phyloP scores from a whole-genome alignment of 2,113 vertebrate genomes.

The Anguilla rostrata region DNA sequence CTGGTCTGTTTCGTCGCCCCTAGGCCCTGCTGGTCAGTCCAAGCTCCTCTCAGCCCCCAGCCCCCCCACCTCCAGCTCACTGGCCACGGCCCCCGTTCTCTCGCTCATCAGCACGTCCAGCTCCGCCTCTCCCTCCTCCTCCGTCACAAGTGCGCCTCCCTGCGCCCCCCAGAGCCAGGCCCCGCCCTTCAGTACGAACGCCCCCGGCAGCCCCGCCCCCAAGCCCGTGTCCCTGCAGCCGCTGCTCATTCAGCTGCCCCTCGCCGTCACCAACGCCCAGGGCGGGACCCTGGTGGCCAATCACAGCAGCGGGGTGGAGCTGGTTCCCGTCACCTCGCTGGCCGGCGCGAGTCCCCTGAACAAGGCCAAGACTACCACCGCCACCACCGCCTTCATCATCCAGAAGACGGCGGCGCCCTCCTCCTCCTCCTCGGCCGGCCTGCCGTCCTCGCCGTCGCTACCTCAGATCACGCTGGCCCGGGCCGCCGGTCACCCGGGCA shows the following conservation, averaged over 20 bases:
- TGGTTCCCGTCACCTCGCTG: slow-evolving; percentile 66
- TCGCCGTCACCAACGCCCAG: slow-evolving; percentile 65
- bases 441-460: slow-evolving; percentile 42
- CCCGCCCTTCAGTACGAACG: slow-evolving; percentile 60
- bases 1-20: not conserved
- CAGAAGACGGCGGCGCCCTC: slow-evolving; percentile 49
- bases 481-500: slow-evolving; percentile 66
- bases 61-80: slow-evolving; percentile 38
- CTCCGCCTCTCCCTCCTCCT: slow-evolving; percentile 52
- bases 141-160: slow-evolving; percentile 43
- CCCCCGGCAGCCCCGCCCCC: slow-evolving; percentile 42
- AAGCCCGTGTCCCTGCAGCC: slow-evolving; percentile 58
- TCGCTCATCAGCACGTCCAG: slow-evolving; percentile 66
- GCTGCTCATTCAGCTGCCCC: slow-evolving; percentile 71
- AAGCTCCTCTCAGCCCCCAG: slow-evolving; percentile 39
- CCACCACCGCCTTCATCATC: slow-evolving; percentile 68
- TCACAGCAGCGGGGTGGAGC: slow-evolving; percentile 28
- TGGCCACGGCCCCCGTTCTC: slow-evolving; percentile 59
- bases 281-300: slow-evolving; percentile 62
- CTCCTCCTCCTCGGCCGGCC: slow-evolving; percentile 36
- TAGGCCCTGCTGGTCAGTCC: slow-evolving; percentile 35
- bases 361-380: slow-evolving; percentile 65
- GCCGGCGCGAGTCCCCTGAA: slow-evolving; percentile 55
- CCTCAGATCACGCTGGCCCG: slow-evolving; percentile 65
- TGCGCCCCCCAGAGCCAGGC: slow-evolving; percentile 63